Conservation (phyloP, 2,888 invertebrate species). For the Blera fallax region DNA sequence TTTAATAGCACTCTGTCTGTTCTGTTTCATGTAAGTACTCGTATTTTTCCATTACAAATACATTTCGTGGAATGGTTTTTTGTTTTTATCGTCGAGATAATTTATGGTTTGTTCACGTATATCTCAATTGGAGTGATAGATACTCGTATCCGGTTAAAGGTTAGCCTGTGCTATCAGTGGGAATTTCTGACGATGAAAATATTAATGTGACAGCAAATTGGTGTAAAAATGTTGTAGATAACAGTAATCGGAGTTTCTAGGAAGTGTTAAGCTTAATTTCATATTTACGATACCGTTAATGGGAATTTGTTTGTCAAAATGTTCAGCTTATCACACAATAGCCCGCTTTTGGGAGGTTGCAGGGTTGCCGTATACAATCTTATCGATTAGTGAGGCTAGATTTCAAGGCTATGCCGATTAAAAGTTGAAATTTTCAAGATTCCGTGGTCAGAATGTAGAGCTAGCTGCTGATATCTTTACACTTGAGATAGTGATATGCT, state of each 20-base stretch:
- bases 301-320: not conserved
- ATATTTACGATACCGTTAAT: not conserved
- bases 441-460: no score
- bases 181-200: not conserved
- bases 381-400: no score
- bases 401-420: no score
- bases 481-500: no score
- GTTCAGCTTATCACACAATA: not conserved
- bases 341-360: no score
- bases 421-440: no score
- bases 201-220: not conserved
- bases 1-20: slow-evolving; percentile 63
- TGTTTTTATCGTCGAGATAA: not conserved
- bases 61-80: not conserved
- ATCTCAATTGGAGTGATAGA: not conserved
- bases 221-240: not conserved
- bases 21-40: slow-evolving; percentile 65
- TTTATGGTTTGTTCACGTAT: not conserved
- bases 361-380: no score
- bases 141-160: not conserved
- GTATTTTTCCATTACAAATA: no score
- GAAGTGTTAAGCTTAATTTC: not conserved
- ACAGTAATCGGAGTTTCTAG: not conserved
- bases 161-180: not conserved
- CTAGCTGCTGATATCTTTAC: no score